Percentiles rank a stretch among this genome's conserved stretches.
Evolutionary conservation across 2,113 vertebrate genomes (phyloP).

Genomic region (Ammospiza caudacuta): DNA sequence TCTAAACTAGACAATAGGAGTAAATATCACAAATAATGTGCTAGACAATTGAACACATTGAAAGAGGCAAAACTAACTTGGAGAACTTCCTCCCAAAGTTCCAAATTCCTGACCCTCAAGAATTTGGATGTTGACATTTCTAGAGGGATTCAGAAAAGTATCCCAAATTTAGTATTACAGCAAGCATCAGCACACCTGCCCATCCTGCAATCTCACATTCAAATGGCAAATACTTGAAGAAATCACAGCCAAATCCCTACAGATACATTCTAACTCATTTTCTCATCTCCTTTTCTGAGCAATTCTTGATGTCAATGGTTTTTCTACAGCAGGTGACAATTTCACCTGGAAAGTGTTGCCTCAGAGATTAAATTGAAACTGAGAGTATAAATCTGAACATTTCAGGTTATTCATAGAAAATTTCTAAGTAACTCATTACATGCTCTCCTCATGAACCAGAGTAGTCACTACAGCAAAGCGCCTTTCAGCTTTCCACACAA

Average conservation of each 20-base stretch:
- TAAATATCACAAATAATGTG: neutral
- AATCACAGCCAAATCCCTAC: neutral
- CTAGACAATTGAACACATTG: neutral
- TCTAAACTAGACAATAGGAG: neutral
- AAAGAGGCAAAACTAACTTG: neutral
- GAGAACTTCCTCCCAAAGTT: neutral
- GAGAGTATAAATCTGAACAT: neutral
- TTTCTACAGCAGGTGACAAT: neutral
- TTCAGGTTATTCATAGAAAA: neutral
- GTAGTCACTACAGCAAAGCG: neutral
- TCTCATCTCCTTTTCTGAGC: neutral
- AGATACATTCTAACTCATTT: neutral
- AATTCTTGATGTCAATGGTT: neutral
- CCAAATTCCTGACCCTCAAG: neutral
- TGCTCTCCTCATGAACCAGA: neutral
- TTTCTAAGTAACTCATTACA: neutral
- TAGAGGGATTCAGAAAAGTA: neutral
- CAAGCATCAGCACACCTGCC: neutral
- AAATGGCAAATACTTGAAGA: neutral
- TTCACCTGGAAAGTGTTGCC: neutral
- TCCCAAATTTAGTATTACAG: neutral
- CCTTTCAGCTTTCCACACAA: neutral
- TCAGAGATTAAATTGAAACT: neutral
- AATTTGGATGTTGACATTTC: neutral
- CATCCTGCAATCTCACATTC: neutral